Base-by-base conservation (phyloP, 2,113 vertebrate genomes). In the Psittacara wagleri region DNA sequence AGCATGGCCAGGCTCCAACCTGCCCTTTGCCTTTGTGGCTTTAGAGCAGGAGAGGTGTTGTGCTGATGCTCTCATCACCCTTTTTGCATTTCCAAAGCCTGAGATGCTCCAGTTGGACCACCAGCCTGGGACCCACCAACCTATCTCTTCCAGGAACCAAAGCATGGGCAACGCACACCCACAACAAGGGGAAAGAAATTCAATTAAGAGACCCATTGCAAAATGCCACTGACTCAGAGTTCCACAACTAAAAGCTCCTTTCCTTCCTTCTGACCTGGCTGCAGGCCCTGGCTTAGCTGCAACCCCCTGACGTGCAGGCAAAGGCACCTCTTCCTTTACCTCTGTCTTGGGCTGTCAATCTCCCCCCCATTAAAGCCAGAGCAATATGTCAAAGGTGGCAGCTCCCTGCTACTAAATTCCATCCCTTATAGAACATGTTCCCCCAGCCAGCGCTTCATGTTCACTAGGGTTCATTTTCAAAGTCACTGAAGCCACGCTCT, bases 381-480 rank as follows among this genome's bases (percentile, higher is more conserved):
- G 86, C 89, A 28, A 22, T 8, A 3, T 86, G 95, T 88, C 92
- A 94, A 80, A 97, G 92, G 93, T 74, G 84, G 80, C 80, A 95
- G 91, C 88, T 95, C 69, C 95, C 91, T 76, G 90, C 92, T 79
- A 70, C 94, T 29, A 1, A 81, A 73, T 61, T 28, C 93, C 83
- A 81, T 4, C 83, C 90, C 80, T 88, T n/a, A 2, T 9, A 75
- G 83, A 59, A 43, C 94, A 22, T 1, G 0, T 33, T 86, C 69
- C 90, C 90, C 74, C 6, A 13, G 41, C 48, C 10, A 8, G 57
- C 1, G 4, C 75, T 88, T 41, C 64, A 1, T 16, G 19, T 85
- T 92, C 73, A 1, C 88, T 79, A 83, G 81, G 68, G 83, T 24
- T 92, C 33, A 0, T 63, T 81, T 88, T 84, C 94, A 92, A 87